A percentile compares a stretch with the other conserved stretches of the same genome.
These are phyloP conservation scores for Drosophila sulfurigaster DNA, from an alignment of 1,140 invertebrate genomes.

Conservation along the genomic window DNA sequence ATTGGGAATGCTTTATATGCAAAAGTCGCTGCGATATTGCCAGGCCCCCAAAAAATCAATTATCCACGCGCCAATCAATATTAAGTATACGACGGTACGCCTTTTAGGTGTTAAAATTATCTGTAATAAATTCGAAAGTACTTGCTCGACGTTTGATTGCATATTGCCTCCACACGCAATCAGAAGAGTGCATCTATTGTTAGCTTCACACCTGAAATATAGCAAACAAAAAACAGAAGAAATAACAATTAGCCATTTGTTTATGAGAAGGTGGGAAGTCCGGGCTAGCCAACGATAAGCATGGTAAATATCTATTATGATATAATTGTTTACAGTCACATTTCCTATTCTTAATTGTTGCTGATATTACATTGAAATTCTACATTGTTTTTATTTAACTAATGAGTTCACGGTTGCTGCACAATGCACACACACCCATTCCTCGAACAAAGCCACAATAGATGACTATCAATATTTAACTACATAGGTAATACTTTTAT, in stretches of 20 bases:
- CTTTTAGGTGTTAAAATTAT: slow-evolving; percentile 26
- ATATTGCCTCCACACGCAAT: slow-evolving; percentile 30
- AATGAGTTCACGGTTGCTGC: slow-evolving; percentile 61
- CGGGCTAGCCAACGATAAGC: slow-evolving; percentile 59
- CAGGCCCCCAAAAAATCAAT: slow-evolving; percentile 1
- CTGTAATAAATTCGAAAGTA: neutral
- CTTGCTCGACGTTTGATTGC: slow-evolving; percentile 10
- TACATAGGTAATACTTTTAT: slow-evolving; percentile 12
- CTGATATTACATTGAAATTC: slow-evolving; percentile 17
- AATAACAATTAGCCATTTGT: slow-evolving; percentile 65
- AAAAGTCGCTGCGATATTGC: neutral
- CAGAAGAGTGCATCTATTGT: slow-evolving; percentile 42
- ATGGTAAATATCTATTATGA: slow-evolving; percentile 68
- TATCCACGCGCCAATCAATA: slow-evolving; percentile 2
- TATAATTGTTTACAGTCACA: slow-evolving; percentile 63
- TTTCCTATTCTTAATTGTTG: slow-evolving; percentile 53
- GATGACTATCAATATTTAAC: slow-evolving; percentile 2
- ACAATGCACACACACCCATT: slow-evolving; percentile 25
- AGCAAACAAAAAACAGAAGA: slow-evolving; percentile 10
- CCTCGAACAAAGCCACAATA: slow-evolving; percentile 6
- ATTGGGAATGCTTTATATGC: slow-evolving; percentile 13
- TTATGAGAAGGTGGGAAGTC: slow-evolving; percentile 49
- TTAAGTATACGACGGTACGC: slow-evolving; percentile 10
- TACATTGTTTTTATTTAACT: slow-evolving; percentile 44
- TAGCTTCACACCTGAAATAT: slow-evolving; percentile 44